Evolutionary conservation across 2,797 vertebrate genomes (phyloP), one percentile per base, ranked within the genome.

Genomic region (Channa striata): DNA sequence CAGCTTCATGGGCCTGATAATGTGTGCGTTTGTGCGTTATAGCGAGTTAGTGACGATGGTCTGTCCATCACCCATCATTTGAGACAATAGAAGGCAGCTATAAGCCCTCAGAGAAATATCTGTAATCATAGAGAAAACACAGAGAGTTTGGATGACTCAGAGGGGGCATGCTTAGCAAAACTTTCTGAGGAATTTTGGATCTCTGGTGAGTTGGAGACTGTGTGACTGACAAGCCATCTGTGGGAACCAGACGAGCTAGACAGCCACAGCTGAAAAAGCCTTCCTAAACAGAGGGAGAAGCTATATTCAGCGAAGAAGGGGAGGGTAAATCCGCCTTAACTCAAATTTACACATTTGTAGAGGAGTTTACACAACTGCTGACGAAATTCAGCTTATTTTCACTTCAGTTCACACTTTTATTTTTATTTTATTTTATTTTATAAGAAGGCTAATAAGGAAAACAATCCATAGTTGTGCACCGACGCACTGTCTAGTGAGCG

Each of bases 161-260:
- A 78, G 56, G 52, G n/a, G 70, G 80, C 63, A 53, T 23, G 43
- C 69, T 81, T 39, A 63, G 69, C 23, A 65, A 69, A 88, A 84
- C 69, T 86, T 89, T 84, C 23, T 8, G 77, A 79, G 75, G 77
- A 86, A 54, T 85, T 80, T 65, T 72, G 79, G 73, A 54, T 84
- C 81, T 82, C 78, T 73, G 56, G 62, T 77, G 83, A 74, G 63
- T 67, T 74, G 59, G 48, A 72, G 72, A 71, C 63, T 56, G 47
- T 40, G 56, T 54, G 84, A 89, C 53, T 84, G 88, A 87, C 85
- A 86, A 76, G 87, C 89, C 86, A 90, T 90, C 85, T 86, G 88
- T 74, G 83, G 75, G 61, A 90, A 82, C 89, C 87, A 86, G 84
- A 87, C 70, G 86, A 89, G 78, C 37, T 4, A 54, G 62, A 62